Percentiles rank a stretch among this genome's conserved stretches.
These are phyloP conservation scores for Aptenodytes patagonicus DNA, from an alignment of 2,113 vertebrate genomes.

Conservation along the genomic window DNA sequence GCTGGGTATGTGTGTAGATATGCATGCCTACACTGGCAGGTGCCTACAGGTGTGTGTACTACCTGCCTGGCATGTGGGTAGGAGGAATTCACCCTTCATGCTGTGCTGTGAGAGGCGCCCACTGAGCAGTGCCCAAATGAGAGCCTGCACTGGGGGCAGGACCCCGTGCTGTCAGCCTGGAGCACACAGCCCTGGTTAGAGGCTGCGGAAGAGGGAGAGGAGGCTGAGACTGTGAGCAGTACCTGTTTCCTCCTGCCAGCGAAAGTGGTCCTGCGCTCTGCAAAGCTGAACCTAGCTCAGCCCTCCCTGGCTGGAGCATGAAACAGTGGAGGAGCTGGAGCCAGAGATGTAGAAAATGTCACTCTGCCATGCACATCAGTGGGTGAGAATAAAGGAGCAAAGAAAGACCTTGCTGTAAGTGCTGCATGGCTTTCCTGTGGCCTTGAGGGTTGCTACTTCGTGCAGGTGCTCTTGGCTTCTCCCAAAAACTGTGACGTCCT, in stretches of 20 bases:
- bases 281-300: background rate
- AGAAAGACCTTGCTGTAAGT: background rate
- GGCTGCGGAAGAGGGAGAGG: background rate
- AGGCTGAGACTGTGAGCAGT: background rate
- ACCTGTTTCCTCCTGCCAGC: background rate
- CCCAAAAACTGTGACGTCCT: background rate
- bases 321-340: background rate
- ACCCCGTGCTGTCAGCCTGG: no score
- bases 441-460: background rate
- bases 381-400: background rate
- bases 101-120: background rate
- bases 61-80: background rate
- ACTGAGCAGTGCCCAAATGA: background rate
- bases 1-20: no score
- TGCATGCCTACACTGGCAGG: rapidly evolving
- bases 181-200: background rate
- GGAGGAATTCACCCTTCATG: background rate
- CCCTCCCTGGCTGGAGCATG: background rate
- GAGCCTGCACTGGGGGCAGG: background rate
- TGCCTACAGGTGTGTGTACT: background rate
- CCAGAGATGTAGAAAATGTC: background rate
- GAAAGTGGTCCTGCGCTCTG: background rate
- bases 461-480: background rate
- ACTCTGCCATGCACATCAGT: background rate
- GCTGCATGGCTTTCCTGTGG: no score